Percentiles rank a stretch among this genome's conserved stretches.
These are phyloP conservation scores for Acanthisitta chloris DNA, from an alignment of 2,113 vertebrate species.

Conservation along the genomic window DNA sequence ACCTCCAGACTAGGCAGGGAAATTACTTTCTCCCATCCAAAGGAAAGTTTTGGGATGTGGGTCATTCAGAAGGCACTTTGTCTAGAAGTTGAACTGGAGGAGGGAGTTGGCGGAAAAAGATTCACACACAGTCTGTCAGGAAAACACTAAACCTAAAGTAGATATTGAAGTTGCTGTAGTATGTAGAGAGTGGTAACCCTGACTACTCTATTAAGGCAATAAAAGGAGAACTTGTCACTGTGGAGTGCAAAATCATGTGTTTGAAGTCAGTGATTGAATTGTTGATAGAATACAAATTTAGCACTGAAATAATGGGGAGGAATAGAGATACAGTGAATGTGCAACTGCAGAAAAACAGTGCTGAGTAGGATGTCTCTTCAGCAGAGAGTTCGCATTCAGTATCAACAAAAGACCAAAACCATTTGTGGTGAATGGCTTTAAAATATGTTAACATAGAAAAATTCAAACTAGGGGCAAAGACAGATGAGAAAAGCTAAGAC, in stretches of 20 bases:
- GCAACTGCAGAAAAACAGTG: neutral
- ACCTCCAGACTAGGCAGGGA: neutral
- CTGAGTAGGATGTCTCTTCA: neutral
- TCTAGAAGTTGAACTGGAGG: neutral
- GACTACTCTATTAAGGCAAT: neutral
- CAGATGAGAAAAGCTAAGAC: neutral
- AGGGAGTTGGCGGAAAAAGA: neutral
- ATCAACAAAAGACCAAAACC: neutral
- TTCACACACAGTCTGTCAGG: neutral
- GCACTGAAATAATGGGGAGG: neutral
- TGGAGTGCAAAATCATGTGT: neutral
- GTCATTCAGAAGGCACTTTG: neutral
- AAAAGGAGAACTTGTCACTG: neutral
- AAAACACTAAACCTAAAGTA: neutral
- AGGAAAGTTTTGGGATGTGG: neutral
- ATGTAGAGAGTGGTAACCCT: neutral
- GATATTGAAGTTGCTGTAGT: neutral
- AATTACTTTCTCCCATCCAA: neutral
- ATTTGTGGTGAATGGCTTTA: neutral
- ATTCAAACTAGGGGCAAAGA: neutral
- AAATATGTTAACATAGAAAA: neutral
- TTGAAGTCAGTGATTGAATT: neutral
- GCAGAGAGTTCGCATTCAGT: neutral
- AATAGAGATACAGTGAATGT: too few species aligned
- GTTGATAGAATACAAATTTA: neutral